A percentile compares a stretch with the other conserved stretches of the same genome.
These are phyloP conservation scores for Sebastiscus albofasciatus DNA, from an alignment of 2,797 vertebrate species.

Conservation along the genomic window DNA sequence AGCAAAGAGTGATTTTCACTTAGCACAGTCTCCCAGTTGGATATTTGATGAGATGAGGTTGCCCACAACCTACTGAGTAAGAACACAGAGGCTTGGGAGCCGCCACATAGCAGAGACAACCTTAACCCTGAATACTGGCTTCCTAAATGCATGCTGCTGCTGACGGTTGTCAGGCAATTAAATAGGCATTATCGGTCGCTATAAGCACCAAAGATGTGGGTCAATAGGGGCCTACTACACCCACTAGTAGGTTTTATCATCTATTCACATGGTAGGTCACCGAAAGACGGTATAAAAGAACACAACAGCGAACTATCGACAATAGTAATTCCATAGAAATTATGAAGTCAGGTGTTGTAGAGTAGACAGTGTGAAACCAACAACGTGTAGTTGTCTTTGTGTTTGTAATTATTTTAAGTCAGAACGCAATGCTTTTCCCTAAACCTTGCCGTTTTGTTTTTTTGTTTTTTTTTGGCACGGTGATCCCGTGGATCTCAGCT, in stretches of 20 bases:
- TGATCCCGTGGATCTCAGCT: too few relatives aligned
- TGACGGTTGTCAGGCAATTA: not conserved
- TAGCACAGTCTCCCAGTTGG: slow-evolving; percentile 4
- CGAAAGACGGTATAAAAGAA: not conserved
- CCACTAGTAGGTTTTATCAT: not conserved
- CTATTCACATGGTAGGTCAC: not conserved
- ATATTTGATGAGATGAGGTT: slow-evolving; percentile 28
- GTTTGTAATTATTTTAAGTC: too few relatives aligned
- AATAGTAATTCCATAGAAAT: not conserved
- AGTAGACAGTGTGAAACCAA: not conserved
- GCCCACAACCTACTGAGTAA: not conserved
- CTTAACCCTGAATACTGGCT: not conserved
- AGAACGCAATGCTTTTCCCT: too few relatives aligned
- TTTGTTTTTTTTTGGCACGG: too few relatives aligned
- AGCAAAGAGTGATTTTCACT: slow-evolving; percentile 28
- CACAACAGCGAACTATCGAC: not conserved
- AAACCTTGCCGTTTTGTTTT: too few relatives aligned
- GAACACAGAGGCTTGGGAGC: not conserved
- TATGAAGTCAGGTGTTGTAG: not conserved
- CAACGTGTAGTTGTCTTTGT: not conserved
- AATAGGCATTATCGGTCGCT: not conserved
- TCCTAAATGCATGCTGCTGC: not conserved
- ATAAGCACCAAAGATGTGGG: too few relatives aligned
- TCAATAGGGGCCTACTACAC: too few relatives aligned
- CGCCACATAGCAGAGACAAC: not conserved